Percentiles rank a stretch among this genome's conserved stretches.
These are phyloP conservation scores for Paratrypauchen microcephalus DNA, from an alignment of 2,797 vertebrate genomes.

Conservation along the genomic window DNA sequence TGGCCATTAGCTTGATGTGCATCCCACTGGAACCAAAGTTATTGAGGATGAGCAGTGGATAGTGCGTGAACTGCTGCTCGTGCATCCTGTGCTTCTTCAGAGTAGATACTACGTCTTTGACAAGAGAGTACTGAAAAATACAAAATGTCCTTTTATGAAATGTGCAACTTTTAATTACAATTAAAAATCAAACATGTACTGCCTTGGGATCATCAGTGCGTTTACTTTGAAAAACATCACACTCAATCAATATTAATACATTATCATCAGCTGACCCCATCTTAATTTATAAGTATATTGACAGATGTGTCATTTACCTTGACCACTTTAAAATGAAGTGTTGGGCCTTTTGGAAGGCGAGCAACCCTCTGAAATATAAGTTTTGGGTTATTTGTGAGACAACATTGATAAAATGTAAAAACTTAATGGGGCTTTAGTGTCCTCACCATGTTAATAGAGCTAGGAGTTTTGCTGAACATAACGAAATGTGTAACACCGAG, in stretches of 20 bases:
- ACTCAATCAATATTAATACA: constrained; percentile 53
- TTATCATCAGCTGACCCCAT: constrained; percentile 59
- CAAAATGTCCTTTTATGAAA: not conserved
- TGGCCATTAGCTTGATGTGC: constrained; percentile 92
- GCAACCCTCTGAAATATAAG: constrained; percentile 80
- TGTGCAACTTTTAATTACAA: not conserved
- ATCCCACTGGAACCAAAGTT: constrained; percentile 88
- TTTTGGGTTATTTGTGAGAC: not conserved
- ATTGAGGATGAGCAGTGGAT: constrained; percentile 89
- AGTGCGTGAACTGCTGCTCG: constrained; percentile 89
- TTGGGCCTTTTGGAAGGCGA: constrained; percentile 90
- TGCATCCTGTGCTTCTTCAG: constrained; percentile 93
- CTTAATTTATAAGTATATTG: not conserved
- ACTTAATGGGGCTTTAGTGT: constrained; percentile 1
- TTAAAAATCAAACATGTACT: not conserved
- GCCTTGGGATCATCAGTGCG: constrained; percentile 65
- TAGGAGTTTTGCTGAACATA: constrained; percentile 83
- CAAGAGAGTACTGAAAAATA: constrained; percentile 80
- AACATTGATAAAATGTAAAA: not conserved
- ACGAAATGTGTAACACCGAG: constrained; percentile 90
- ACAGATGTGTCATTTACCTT: constrained; percentile 73
- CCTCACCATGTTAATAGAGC: constrained; percentile 84
- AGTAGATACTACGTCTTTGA: constrained; percentile 88
- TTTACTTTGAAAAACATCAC: constrained; percentile 78
- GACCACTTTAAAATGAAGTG: constrained; percentile 81